Conservation (phyloP, 2,797 vertebrate species). For the Pseudocheirus occidentalis region DNA sequence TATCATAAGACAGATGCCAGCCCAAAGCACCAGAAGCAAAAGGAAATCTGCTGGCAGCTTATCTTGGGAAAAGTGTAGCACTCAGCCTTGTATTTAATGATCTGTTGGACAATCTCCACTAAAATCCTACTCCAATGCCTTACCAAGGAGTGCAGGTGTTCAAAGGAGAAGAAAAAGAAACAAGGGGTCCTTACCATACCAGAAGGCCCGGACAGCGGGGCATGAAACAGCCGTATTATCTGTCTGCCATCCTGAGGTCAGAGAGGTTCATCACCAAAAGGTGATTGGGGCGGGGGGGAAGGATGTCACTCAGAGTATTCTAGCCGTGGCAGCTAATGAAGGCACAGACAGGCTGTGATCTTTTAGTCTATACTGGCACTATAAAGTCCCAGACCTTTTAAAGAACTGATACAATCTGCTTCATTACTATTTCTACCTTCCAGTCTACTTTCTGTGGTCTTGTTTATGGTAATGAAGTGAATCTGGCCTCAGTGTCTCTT, state of each 20-base stretch:
- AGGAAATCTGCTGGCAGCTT: not conserved
- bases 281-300: no score
- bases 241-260: not conserved
- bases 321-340: not conserved
- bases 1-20: not conserved
- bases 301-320: not conserved
- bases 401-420: not conserved
- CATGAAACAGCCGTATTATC: not conserved
- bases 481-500: not conserved
- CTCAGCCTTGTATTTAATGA: not conserved
- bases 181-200: not conserved
- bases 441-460: not conserved
- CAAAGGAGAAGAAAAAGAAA: not conserved
- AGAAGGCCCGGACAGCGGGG: not conserved
- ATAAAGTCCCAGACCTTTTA: not conserved
- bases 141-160: not conserved
- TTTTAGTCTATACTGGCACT: no score
- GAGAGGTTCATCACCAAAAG: not conserved
- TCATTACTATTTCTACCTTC: slow-evolving; percentile 41
- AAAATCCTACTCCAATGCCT: not conserved
- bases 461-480: slow-evolving; percentile 34
- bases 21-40: not conserved
- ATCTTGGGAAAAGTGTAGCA: not conserved
- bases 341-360: not conserved
- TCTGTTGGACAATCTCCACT: not conserved